Evolutionary conservation across 2,888 invertebrate species (phyloP), one percentile per base, ranked within the genome.

Genomic region (Sminthurides aquaticus): DNA sequence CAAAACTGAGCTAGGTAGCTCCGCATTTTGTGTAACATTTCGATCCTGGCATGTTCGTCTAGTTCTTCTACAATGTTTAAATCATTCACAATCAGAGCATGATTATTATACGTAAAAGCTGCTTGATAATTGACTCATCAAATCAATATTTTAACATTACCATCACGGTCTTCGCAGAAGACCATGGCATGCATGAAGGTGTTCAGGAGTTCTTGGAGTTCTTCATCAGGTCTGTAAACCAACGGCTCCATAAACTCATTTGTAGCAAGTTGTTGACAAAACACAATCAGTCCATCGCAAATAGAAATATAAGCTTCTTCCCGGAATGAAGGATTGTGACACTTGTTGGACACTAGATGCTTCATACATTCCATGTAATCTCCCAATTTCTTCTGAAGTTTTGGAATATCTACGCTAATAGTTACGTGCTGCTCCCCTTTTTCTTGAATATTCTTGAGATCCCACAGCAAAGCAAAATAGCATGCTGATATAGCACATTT

Each of bases 1-100:
- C 96, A 97, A 80, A 92, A 99, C 24, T 93, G 91, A 1, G 98
- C 96, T 69, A 99, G 82, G 79, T 96, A 93, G 80, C 95, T 97
- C 72, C 98, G 84, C 66, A 95, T 85, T 80, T 96, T 97, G 81
- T 98, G 97, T 54, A 98, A 81, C 78, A 95, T 94, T 81, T 98
- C 97, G 76, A 98, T 98, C 74, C 94, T 90, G 69, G 92, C 90
- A 76, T 87, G 86, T 80, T 98, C 97, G 79, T 97, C 97, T 79
- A 93, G 89, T 76, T 91, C 91, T 75, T 90, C 90, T 57, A 57
- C 48, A 57, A 60, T 26, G 15, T 59, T 8, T 22, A 34, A 48
- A 5, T 59, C 5, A 59, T 59, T 59, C 22, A 24, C 29, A 28
- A 57, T 22, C 11, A 20, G n/a, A 11, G 28, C 8, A 59, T 43